Base-by-base conservation (phyloP, 1,140 invertebrate species). In the Wiebesia pumilae region DNA sequence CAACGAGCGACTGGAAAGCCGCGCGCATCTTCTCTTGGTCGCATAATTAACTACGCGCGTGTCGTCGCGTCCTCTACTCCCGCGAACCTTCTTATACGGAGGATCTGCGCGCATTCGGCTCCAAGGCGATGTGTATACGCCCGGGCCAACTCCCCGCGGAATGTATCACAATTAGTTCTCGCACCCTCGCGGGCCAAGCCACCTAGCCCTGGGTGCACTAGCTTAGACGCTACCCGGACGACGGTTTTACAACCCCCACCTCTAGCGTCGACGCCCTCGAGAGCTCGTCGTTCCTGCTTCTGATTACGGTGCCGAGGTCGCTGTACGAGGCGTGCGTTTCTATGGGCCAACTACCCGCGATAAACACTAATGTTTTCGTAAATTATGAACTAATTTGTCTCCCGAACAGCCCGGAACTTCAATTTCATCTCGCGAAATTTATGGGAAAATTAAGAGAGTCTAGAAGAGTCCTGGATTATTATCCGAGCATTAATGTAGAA, bases 131-230 rank as follows among this genome's bases (percentile, higher is more conserved):
- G 30, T 9, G 33, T 67, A 65, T n/a, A 78, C 86, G 51, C 78
- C 87, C 80, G 77, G 86, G 75, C 88, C 87, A 88, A 90, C 90
- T 92, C 91, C 91, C 93, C 89, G 90, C 87, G 90, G 91, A 92
- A 91, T 90, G 91, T 90, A 91, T 91, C 90, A 92, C 91, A 93
- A 94, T 94, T 93, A 94, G 92, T 88, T 90, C 81, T 87, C 88
- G 87, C 88, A 89, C 88, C 89, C 87, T 88, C 89, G 88, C 69
- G 43, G 19, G 33, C 78, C 27, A 24, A 73, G 81, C 81, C 87
- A 0, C 43, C 38, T 47, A 14, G 24, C 73, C 73, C 73, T n/a
- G 9, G 30, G 0, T 6, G 12, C 40, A 16, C 73, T 27, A 10
- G 38, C 21, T 19, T 40, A n/a, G 30, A 47, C 24, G 21, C 43